phyloP scores from a whole-genome alignment of 1,140 invertebrate species.

The Euwallacea similis region DNA sequence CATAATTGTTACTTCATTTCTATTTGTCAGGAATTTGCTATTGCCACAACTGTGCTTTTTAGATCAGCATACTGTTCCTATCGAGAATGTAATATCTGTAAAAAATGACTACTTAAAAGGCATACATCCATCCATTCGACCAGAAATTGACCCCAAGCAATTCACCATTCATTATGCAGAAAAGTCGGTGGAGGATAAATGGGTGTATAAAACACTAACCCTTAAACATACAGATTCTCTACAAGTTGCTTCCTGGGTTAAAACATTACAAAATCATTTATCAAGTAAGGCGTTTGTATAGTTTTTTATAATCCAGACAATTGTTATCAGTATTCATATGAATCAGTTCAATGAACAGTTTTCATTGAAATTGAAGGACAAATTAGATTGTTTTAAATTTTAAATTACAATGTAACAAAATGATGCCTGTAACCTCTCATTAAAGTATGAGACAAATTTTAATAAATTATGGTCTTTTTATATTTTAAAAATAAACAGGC shows the following conservation, averaged over 20 bases:
- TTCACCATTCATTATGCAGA: conserved; percentile 67
- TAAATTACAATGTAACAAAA: conserved; percentile 12
- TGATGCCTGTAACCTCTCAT: not conserved
- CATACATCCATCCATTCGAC: conserved; percentile 43
- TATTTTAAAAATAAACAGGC: no score
- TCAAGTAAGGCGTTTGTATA: conserved; percentile 51
- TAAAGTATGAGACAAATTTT: no score
- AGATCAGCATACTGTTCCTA: conserved; percentile 59
- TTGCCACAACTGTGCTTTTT: conserved; percentile 34
- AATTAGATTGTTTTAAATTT: no score
- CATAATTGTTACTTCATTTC: not conserved
- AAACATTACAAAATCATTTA: conserved; percentile 61
- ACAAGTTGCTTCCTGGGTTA: conserved; percentile 66
- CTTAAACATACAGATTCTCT: conserved; percentile 64
- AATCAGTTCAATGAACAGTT: no score
- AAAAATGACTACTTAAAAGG: conserved; percentile 54
- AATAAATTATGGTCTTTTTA: no score
- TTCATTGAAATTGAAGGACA: no score
- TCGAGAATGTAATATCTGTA: conserved; percentile 60
- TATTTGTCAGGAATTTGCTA: not conserved
- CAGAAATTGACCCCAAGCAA: conserved; percentile 55
- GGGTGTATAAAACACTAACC: conserved; percentile 61
- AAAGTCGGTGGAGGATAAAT: conserved; percentile 61
- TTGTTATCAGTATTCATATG: not conserved
- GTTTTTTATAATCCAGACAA: not conserved